phyloP scores from a whole-genome alignment of 2,797 vertebrate species.

The Notoglanidium macrostoma region DNA sequence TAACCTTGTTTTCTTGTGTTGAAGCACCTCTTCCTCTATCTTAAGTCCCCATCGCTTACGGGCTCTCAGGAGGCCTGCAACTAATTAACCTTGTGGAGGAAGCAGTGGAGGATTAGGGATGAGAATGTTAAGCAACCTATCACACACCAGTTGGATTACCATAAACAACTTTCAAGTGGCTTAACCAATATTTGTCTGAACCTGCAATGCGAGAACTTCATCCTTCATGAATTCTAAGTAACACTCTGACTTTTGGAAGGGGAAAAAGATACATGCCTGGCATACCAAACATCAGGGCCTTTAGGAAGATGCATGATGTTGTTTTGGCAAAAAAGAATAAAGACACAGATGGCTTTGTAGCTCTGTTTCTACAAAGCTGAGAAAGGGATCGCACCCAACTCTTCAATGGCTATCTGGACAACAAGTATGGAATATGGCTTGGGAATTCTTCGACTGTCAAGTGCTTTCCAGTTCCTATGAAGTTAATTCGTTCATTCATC shows the following conservation, averaged over 20 bases:
- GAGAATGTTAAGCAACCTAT: conserved; percentile 78
- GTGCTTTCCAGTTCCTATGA: not conserved
- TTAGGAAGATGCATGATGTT: conserved; percentile 29
- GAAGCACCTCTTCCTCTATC: conserved; percentile 73
- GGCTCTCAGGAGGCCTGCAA: conserved; percentile 72
- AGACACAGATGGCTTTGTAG: conserved; percentile 6
- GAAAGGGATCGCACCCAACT: not conserved
- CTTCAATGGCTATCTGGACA: not conserved
- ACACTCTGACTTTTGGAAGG: conserved; percentile 52
- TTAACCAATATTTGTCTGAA: conserved; percentile 78
- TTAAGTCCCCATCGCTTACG: conserved; percentile 71
- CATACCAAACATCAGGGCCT: conserved; percentile 22
- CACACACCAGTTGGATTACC: conserved; percentile 79
- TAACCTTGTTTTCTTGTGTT: conserved; percentile 77
- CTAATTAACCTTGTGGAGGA: conserved; percentile 84
- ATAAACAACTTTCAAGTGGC: conserved; percentile 77
- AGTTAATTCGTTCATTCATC: not conserved
- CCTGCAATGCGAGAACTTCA: conserved; percentile 53
- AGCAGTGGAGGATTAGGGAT: conserved; percentile 66
- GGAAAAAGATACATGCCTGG: conserved; percentile 32
- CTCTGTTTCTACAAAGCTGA: conserved; percentile 7
- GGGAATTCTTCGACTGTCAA: not conserved
- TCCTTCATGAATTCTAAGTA: conserved; percentile 66
- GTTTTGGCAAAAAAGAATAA: not conserved
- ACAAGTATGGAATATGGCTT: not conserved